Base-by-base conservation (phyloP, 1,140 invertebrate genomes). In the Drosophila yakuba region DNA sequence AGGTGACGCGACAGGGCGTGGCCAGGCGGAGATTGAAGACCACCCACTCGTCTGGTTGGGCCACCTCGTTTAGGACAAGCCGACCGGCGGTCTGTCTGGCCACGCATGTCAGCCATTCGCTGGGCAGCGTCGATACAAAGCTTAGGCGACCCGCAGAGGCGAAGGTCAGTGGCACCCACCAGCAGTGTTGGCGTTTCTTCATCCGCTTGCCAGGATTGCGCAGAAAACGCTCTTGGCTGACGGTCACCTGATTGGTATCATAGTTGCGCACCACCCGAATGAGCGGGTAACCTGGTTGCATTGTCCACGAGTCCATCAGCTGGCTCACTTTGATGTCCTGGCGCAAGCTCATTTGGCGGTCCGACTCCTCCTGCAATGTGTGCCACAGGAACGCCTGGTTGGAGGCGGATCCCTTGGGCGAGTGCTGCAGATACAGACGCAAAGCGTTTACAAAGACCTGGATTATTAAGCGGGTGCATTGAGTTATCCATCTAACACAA, bases 201-300 rank as follows among this genome's bases (percentile, higher is more conserved):
- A 15, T 17, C 2, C 35, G 32, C 8, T 10, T 28, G 4, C 17
- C 44, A 2, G 58, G 35, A 15, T 60, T 60, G 44, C 45, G 32
- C 35, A 60, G 58, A 2, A 39, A 60, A 0, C 32, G 44, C 44
- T 50, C 1, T 20, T 60, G 58, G 20, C 14, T 25, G 0, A 60
- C 25, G 0, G 8, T 36, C 10, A 60, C 58, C 32, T 12, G 32
- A 2, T 36, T 35, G 20, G 32, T 10, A 0, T 10, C 32, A 17
- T 60, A 60, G 45, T 60, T 6, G 4, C 58, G 44, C 14, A 1
- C 11, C n/a, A 60, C 58, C 0, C 0, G 2, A 3, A 60, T 6
- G 14, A 60, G 44, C 32, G 58, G 58, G 39, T 60, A 60, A 23
- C 58, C 58, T 20, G 58, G 58, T 17, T 50, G 45, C 58, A 50